Base-by-base conservation (phyloP, 2,888 invertebrate genomes). In the Crepidodera aurea region DNA sequence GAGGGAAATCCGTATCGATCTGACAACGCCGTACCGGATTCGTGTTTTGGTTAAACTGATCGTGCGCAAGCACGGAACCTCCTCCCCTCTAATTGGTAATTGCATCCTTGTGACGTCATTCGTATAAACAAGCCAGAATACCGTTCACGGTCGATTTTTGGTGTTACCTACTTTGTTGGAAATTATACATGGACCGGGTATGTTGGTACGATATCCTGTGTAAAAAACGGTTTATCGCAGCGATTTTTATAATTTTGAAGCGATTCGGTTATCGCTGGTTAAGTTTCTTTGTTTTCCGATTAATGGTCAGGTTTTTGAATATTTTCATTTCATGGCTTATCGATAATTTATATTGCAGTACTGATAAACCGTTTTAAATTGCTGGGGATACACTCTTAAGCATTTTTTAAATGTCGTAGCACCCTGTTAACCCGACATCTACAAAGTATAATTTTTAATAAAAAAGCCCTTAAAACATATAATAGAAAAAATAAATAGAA, bases 81-180 rank as follows among this genome's bases (percentile, higher is more conserved):
- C 61, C 65, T 63, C 64, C 69, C 59, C 53, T 16, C 18, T 40
- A 57, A 59, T 69, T 71, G 73, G 74, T 75, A 73, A 74, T 73
- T 75, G 77, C 75, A 75, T 76, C 74, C 74, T 69, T 70, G 73
- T 78, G 78, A 78, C 78, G 78, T 78, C 78, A 78, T 56, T 59
- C 46, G 56, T 39, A 67, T 63, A 65, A 67, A 65, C 67, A 65
- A 67, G 62, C 39, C 39, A 50, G 57, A 48, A 57, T 60, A 50
- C 57, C 53, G 63, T 65, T 67, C 67, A 70, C 65, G 71, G 69
- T 67, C 71, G 69, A 68, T 71, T 72, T 71, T 73, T 69, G 53
- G 50, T 59, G 61, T 40, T 56, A 57, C 61, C 64, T 55, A 55
- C 60, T 62, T 62, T 53, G 29, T 62, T 48, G 25, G 50, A 46